These are phyloP conservation scores for Drosophila phalerata DNA, from an alignment of 2,888 invertebrate genomes.

Conservation along the genomic window DNA sequence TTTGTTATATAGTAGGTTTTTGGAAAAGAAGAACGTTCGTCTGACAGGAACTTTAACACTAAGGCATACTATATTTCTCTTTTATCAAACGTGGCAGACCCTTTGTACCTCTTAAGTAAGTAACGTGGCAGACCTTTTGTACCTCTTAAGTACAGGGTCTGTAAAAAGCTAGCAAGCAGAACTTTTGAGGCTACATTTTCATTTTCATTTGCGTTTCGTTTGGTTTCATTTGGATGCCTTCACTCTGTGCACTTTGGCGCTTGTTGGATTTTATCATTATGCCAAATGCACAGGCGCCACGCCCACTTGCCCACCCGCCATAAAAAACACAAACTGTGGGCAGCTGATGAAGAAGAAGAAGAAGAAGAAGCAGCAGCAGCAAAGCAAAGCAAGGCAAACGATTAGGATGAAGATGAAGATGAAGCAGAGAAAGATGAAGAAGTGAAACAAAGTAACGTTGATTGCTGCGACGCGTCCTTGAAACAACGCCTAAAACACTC, in stretches of 20 bases:
- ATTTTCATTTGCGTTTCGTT: slow-evolving; percentile 47
- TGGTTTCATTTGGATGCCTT: slow-evolving; percentile 45
- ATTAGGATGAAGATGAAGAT: not conserved
- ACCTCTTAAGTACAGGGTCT: not conserved
- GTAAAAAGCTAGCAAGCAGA: slow-evolving; percentile 4
- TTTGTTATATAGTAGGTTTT: no score
- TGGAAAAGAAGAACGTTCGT: no score
- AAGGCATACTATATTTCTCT: no score
- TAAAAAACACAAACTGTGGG: slow-evolving; percentile 14
- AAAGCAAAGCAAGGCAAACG: not conserved
- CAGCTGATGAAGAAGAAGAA: slow-evolving; percentile 3
- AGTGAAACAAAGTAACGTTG: slow-evolving; percentile 38
- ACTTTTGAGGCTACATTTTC: slow-evolving; percentile 48
- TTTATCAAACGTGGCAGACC: no score
- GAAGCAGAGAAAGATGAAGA: not conserved
- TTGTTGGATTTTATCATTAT: slow-evolving; percentile 65
- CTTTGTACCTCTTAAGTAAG: not conserved
- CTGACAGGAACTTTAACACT: no score
- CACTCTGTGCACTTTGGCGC: slow-evolving; percentile 53
- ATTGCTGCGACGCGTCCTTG: slow-evolving; percentile 55
- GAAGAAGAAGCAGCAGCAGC: not conserved
- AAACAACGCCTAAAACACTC: slow-evolving; percentile 40
- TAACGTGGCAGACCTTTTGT: not conserved
- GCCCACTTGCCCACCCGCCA: slow-evolving; percentile 44
- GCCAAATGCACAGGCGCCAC: slow-evolving; percentile 59